Evolutionary conservation across 2,797 vertebrate genomes (phyloP), one percentile per base, ranked within the genome.

Genomic region (Hyperoplus immaculatus): DNA sequence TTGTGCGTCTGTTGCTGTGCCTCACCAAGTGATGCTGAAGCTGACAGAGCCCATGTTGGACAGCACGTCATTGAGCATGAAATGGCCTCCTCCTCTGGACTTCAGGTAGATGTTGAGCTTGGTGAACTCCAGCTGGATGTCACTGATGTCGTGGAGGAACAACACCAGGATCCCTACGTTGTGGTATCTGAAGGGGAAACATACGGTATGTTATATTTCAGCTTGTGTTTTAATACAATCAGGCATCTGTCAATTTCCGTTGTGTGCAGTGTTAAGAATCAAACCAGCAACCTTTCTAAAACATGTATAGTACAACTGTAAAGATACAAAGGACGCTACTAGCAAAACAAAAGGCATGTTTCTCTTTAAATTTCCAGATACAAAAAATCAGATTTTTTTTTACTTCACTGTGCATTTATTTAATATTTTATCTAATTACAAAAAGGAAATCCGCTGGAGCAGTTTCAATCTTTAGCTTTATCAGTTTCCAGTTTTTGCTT

Each of bases 101-200:
- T 98, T 98, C 94, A 99, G 96, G 93, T 99, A 99, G 65, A 99
- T 84, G 2, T 99, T 99, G 89, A 99, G 95, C 91, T 99, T 99
- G 82, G 97, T 98, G 93, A 99, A 99, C 84, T 99, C 98, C 81
- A 99, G 93, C 93, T 96, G 97, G 59, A 99, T 95, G 1, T 99
- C 98, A 0, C 90, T 98, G 88, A 98, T 79, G 14, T 99, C 98
- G 0, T 99, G 98, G 49, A 99, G 96, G 89, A 99, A 99, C 55
- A 99, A 94, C 76, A 99, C 98, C 1, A 99, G 94, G 50, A 99
- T 90, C 21, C 98, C 98, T 38, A 98, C 95, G 11, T 97, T 99
- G 95, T 99, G 98, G 90, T 98, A 99, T 90, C 98, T 99, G 85
- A 16, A 11, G 18, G 6, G 38, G 1, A 21, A 9, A 18, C 9